A percentile compares a stretch with the other conserved stretches of the same genome.
Evolutionary conservation across 1,140 invertebrate species (phyloP).

Genomic region (Lamellibrachia luymesi): DNA sequence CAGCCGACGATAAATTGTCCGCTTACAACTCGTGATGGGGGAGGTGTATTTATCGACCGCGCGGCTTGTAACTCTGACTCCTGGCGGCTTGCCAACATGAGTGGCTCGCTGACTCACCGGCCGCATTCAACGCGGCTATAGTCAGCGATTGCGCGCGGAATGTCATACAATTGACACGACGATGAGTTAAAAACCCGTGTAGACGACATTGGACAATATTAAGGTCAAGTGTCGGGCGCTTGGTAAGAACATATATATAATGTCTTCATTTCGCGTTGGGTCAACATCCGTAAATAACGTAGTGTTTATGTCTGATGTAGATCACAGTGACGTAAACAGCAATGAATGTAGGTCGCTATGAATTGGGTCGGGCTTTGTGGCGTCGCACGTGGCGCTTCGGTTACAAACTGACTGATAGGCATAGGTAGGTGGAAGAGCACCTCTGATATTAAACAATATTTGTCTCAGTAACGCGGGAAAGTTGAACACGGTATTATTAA

Average conservation of each 20-base stretch:
- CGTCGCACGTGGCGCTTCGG: not conserved
- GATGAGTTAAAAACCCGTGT: not conserved
- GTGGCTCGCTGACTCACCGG: not conserved
- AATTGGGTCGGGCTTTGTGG: not conserved
- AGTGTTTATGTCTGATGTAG: not conserved
- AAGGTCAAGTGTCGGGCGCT: not conserved
- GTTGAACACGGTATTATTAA: too few relatives aligned
- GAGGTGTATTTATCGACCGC: not conserved
- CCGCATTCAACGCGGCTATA: not conserved
- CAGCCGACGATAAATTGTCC: not conserved
- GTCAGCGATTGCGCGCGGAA: not conserved
- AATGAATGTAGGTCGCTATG: not conserved
- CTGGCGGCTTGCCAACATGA: not conserved
- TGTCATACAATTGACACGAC: not conserved
- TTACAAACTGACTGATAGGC: not conserved
- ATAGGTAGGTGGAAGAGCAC: not conserved
- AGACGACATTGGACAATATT: not conserved
- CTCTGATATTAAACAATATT: not conserved
- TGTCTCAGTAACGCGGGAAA: not conserved
- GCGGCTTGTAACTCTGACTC: not conserved
- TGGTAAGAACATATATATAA: not conserved
- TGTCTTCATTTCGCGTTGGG: not conserved
- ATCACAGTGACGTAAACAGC: not conserved
- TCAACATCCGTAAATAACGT: not conserved
- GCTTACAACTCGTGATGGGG: not conserved